These are phyloP conservation scores for Eucidaris tribuloides DNA, from an alignment of 35 echinoderm and acorn worm species.

Conservation along the genomic window DNA sequence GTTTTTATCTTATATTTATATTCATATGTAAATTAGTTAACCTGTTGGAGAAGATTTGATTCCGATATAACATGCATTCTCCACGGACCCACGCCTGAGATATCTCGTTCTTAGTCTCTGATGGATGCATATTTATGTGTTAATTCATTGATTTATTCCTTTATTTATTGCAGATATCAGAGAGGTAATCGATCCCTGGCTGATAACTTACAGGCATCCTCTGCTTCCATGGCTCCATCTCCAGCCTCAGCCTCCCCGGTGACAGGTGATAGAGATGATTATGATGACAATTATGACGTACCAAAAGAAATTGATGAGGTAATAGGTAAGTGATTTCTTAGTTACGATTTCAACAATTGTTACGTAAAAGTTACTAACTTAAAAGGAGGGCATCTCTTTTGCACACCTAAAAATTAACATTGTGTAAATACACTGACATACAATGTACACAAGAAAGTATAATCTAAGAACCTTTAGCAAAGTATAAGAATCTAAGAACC, in stretches of 20 bases:
- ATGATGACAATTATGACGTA: slow-evolving; percentile 91
- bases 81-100: background rate
- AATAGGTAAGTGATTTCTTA: slow-evolving; percentile 51
- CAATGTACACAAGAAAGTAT: too few relatives aligned
- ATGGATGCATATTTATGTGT: background rate
- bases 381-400: too few relatives aligned
- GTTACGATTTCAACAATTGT: too few relatives aligned
- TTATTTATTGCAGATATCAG: slow-evolving; percentile 51
- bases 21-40: background rate
- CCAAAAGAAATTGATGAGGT: slow-evolving; percentile 90
- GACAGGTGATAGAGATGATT: slow-evolving; percentile 2
- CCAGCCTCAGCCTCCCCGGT: background rate
- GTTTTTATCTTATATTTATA: background rate
- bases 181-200: slow-evolving; percentile 81
- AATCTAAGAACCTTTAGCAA: too few relatives aligned
- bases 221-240: background rate
- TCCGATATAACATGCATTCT: background rate
- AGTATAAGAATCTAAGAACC: too few relatives aligned
- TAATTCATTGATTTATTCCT: background rate
- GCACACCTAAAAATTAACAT: too few relatives aligned
- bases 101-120: background rate
- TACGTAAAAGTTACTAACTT: too few relatives aligned
- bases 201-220: slow-evolving; percentile 64
- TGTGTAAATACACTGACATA: too few relatives aligned
- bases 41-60: too few relatives aligned